A percentile compares a stretch with the other conserved stretches of the same genome.
Conservation (phyloP, 2,797 vertebrate genomes). For the Sparus aurata region DNA sequence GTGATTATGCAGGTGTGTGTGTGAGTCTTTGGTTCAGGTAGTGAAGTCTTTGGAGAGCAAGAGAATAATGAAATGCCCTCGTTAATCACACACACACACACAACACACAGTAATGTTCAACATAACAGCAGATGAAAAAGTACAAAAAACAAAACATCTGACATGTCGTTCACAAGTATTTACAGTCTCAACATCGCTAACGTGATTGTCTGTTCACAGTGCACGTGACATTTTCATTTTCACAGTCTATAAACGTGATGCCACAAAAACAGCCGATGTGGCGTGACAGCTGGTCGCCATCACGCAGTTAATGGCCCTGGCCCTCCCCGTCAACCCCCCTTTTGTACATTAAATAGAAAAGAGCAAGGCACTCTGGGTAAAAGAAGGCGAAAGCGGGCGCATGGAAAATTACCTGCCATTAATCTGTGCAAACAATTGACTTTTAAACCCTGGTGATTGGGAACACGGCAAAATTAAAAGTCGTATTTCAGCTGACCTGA, state of each 20-base stretch:
- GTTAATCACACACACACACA: slow-evolving; percentile 49
- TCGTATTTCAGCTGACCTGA: slow-evolving; percentile 75
- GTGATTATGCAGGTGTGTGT: slow-evolving; percentile 39
- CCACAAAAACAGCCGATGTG: slow-evolving; percentile 37
- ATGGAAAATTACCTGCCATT: slow-evolving; percentile 80
- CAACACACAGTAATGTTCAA: slow-evolving; percentile 49
- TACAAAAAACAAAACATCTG: slow-evolving; percentile 59
- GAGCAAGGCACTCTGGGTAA: slow-evolving; percentile 84
- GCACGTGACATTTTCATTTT: slow-evolving; percentile 59
- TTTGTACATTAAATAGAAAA: slow-evolving; percentile 82
- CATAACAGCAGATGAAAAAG: slow-evolving; percentile 57
- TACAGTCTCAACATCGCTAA: slow-evolving; percentile 69
- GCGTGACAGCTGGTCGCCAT: slow-evolving; percentile 55
- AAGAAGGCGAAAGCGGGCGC: slow-evolving; percentile 65
- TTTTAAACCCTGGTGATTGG: slow-evolving; percentile 76
- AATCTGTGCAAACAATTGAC: slow-evolving; percentile 86
- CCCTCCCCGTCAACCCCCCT: neutral
- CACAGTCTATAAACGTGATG: slow-evolving; percentile 48
- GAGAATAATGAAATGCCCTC: slow-evolving; percentile 41
- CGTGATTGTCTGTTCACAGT: slow-evolving; percentile 78
- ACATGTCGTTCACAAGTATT: slow-evolving; percentile 64
- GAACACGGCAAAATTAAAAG: slow-evolving; percentile 80
- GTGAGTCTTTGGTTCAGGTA: slow-evolving; percentile 73
- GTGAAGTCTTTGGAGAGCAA: slow-evolving; percentile 47
- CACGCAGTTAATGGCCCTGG: slow-evolving; percentile 57